phyloP scores from a whole-genome alignment of 2,888 invertebrate species.

The Desoria tigrina region DNA sequence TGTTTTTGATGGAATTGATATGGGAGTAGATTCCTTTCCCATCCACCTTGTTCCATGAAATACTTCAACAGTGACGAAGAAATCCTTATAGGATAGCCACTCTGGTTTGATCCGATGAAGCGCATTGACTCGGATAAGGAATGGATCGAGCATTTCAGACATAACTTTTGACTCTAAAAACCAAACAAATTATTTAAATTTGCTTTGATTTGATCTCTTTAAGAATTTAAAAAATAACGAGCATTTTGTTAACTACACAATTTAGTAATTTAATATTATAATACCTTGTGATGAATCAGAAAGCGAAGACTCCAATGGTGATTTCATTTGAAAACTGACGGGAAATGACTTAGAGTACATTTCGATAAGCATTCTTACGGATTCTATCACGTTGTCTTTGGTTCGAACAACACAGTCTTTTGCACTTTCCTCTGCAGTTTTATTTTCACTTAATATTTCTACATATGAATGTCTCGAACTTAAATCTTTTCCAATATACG shows the following conservation, averaged over 20 bases:
- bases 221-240: background rate
- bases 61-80: constrained; percentile 79
- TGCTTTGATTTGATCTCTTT: background rate
- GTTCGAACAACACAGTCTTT: constrained; percentile 42
- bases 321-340: constrained; percentile 74
- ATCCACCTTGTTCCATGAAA: constrained; percentile 84
- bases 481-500: constrained; percentile 41
- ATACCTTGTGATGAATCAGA: background rate
- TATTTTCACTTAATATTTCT: constrained; percentile 38
- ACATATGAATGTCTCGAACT: constrained; percentile 48
- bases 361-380: constrained; percentile 78
- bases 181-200: background rate
- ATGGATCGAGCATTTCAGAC: constrained; percentile 70
- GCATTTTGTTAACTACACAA: too few relatives aligned
- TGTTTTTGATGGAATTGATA: constrained; percentile 35
- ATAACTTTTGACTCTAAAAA: constrained; percentile 62
- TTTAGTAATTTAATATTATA: too few relatives aligned
- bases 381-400: constrained; percentile 65
- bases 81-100: constrained; percentile 76
- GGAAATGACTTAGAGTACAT: constrained; percentile 82
- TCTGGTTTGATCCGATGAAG: constrained; percentile 73
- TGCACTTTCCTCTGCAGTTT: constrained; percentile 28
- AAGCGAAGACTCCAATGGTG: constrained; percentile 2
- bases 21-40: constrained; percentile 56
- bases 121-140: constrained; percentile 78